Base-by-base conservation (phyloP, 1,140 invertebrate species). In the Drosophila busckii region DNA sequence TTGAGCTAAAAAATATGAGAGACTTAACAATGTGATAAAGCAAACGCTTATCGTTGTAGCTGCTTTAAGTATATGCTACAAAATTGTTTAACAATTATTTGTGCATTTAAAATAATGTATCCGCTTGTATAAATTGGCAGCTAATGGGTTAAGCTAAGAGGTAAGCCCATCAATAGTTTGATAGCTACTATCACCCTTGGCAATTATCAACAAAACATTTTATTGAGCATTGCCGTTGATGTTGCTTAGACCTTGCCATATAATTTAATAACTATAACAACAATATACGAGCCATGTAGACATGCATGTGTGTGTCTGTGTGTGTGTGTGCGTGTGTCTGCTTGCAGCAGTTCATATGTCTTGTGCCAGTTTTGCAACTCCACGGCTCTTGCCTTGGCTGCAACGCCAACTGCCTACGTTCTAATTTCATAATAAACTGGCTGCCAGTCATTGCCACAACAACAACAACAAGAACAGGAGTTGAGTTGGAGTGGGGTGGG, bases 341-440 rank as follows among this genome's bases (percentile, higher is more conserved):
- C n/a, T n/a, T n/a, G n/a, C n/a, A 48, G 38, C 52, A 80, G 73
- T 82, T 80, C 73, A 80, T 82, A 80, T 73, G 75, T 80, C 75
- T 82, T 80, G 73, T 73, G 73, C 73, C 73, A 80, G 54, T 73
- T 82, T 82, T 71, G 56, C 48, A 64, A 78, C 73, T 73, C 68
- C 75, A 80, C 15, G 13, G 3, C 16, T n/a, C 15, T 20, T 41
- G 12, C 19, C 25, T 5, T 52, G 23, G 50, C 28, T 23, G 29
- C 28, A 12, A 32, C 28, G 26, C 13, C 22, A 23, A 5, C 28
- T 22, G n/a, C 16, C 54, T 50, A 65, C 69, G 69, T 61, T 82
- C 75, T 83, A 82, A 80, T 80, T 80, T 80, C 75, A 80, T 80
- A 80, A 80, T 80, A 80, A 80, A 80, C 76, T 80, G 49, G 58